Percentiles rank a stretch among this genome's conserved stretches.
Conservation (phyloP, 2,888 invertebrate species). For the Meiosimyza platycephala region DNA sequence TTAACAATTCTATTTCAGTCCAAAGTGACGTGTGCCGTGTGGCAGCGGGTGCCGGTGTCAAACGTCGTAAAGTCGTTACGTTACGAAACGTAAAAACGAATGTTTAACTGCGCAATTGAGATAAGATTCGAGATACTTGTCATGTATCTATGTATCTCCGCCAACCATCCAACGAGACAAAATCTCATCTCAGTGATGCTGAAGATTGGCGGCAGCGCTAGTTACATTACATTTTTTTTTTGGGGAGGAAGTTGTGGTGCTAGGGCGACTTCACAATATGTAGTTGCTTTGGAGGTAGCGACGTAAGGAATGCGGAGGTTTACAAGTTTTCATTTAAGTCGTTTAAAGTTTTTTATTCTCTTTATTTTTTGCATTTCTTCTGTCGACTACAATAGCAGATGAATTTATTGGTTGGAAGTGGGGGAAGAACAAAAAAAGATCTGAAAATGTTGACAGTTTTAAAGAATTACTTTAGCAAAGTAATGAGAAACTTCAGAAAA, state of each 20-base stretch:
- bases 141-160: constrained; percentile 19
- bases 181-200: constrained; percentile 17
- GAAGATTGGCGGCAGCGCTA: constrained; percentile 37
- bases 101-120: constrained; percentile 65
- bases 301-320: constrained; percentile 19
- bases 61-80: constrained; percentile 27
- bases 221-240: constrained; percentile 40
- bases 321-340: constrained; percentile 35
- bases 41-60: constrained; percentile 10
- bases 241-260: constrained; percentile 34
- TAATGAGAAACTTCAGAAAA: too few relatives aligned
- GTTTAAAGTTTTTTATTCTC: constrained; percentile 26
- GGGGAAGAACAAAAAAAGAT: too few relatives aligned
- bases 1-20: constrained; percentile 7
- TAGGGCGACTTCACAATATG: neutral
- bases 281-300: neutral
- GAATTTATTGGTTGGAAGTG: constrained; percentile 9
- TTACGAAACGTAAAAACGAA: constrained; percentile 41
- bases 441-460: too few relatives aligned
- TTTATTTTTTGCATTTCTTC: neutral
- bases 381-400: constrained; percentile 21
- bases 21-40: constrained; percentile 27
- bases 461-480: too few relatives aligned
- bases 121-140: constrained; percentile 63
- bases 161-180: constrained; percentile 13